A percentile compares a stretch with the other conserved stretches of the same genome.
phyloP scores from a whole-genome alignment of 2,888 invertebrate genomes.

The Barypeithes pellucidus region DNA sequence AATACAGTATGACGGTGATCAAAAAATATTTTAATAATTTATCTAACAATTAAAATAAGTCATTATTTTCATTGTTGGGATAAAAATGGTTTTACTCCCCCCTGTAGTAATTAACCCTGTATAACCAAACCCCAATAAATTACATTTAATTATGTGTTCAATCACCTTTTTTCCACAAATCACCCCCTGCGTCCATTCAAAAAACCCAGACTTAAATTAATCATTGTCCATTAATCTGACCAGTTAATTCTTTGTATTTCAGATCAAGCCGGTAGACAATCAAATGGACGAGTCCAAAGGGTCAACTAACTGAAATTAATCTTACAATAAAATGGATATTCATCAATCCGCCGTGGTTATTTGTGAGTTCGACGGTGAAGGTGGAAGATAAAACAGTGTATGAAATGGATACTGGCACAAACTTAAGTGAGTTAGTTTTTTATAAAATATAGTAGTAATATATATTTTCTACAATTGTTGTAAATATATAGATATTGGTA shows the following conservation, averaged over 20 bases:
- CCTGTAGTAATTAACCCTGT: no score
- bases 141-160: conserved; percentile 22
- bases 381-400: conserved; percentile 29
- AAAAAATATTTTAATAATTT: no score
- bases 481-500: no score
- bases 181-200: conserved; percentile 13
- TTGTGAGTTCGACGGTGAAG: conserved; percentile 21
- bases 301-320: conserved; percentile 50
- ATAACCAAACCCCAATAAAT: no score
- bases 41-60: no score
- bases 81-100: no score
- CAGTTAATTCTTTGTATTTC: conserved; percentile 39
- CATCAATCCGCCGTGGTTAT: conserved; percentile 37
- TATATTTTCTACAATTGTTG: no score
- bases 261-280: conserved; percentile 43
- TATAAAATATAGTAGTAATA: no score
- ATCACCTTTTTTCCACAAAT: conserved; percentile 19
- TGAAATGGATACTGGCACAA: conserved; percentile 40
- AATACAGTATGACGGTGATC: no score
- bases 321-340: conserved; percentile 49
- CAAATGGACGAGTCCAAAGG: conserved; percentile 44
- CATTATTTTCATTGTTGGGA: no score
- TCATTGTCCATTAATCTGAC: conserved; percentile 38
- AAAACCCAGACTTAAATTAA: conserved; percentile 40
- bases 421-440: conserved; percentile 36